A percentile compares a stretch with the other conserved stretches of the same genome.
phyloP scores from a whole-genome alignment of 2,113 vertebrate species.

The Neodontobutis hainanensis region DNA sequence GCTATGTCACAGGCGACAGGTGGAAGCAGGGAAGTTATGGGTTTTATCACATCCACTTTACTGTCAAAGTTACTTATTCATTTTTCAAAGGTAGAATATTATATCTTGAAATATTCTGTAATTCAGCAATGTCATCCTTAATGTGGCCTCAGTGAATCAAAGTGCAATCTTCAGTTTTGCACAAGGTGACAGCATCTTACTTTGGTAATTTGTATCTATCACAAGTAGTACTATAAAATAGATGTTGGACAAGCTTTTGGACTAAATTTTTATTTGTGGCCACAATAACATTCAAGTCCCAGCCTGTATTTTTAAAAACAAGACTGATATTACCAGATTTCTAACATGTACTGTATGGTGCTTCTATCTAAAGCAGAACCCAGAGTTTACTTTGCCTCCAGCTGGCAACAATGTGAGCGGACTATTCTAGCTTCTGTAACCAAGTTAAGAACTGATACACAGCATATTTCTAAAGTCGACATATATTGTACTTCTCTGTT shows the following conservation, averaged over 20 bases:
- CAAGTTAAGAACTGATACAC: slow-evolving; percentile 61
- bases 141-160: too few relatives aligned
- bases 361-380: slow-evolving; percentile 28
- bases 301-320: not conserved
- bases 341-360: slow-evolving; percentile 16
- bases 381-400: slow-evolving; percentile 13
- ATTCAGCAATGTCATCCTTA: too few relatives aligned
- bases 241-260: too few relatives aligned
- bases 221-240: not conserved
- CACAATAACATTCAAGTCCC: not conserved
- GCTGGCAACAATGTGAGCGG: slow-evolving; percentile 37
- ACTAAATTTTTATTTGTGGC: not conserved
- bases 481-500: slow-evolving; percentile 29
- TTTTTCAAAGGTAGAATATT: not conserved
- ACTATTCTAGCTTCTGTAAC: slow-evolving; percentile 59
- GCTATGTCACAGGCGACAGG: slow-evolving; percentile 48
- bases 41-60: slow-evolving; percentile 38
- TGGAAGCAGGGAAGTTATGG: slow-evolving; percentile 37
- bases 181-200: not conserved
- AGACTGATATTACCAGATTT: not conserved
- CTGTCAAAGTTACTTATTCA: slow-evolving; percentile 21
- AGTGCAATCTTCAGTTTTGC: not conserved
- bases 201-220: not conserved
- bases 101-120: not conserved
- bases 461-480: slow-evolving; percentile 42